Evolutionary conservation across 2,888 invertebrate genomes (phyloP), one percentile per base, ranked within the genome.

Genomic region (Osmoderma eremita): DNA sequence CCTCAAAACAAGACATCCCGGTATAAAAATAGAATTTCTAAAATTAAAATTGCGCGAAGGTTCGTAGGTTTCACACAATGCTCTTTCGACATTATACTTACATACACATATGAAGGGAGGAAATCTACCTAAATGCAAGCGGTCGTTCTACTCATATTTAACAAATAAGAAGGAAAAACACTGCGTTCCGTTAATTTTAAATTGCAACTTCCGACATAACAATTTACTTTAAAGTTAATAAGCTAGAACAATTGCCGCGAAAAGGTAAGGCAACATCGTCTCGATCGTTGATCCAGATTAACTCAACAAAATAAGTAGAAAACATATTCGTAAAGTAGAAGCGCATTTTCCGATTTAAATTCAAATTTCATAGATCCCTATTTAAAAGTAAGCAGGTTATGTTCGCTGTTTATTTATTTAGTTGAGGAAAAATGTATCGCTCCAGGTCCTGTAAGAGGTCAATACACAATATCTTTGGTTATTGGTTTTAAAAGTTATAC

Each of bases 311-410:
- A 13, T 22, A 56, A 56, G 56, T 13, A 20, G 22, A n/a, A n/a
- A n/a, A n/a, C n/a, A 56, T 56, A 41, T 61, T 30, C 45, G 18
- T 45, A 61, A n/a, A 45, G 30, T 30, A 61, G 45, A 12, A n/a
- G 6, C 22, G 22, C 42, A 42, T 45, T 61, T 13, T 30, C 30
- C 58, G 24, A 61, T 61, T 61, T 45, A 61, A 45, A 61, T 61
- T 61, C 17, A 61, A 61, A 61, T 45, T 61, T 61, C 17, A 30
- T 45, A 61, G 24, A 45, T 30, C 10, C 30, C 6, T 30, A 30
- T 30, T 30, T 30, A 30, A 30, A 2, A 30, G 30, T 30, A 30
- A 30, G 30, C 1, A 24, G 24, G 24, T 24, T 5, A 24, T 24
- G 2, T 30, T 30, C 30, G 6, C 30, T 30, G 10, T 30, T 10